Evolutionary conservation across 1,140 invertebrate genomes (phyloP), one percentile per base, ranked within the genome.

Genomic region (Hycleus cichorii): DNA sequence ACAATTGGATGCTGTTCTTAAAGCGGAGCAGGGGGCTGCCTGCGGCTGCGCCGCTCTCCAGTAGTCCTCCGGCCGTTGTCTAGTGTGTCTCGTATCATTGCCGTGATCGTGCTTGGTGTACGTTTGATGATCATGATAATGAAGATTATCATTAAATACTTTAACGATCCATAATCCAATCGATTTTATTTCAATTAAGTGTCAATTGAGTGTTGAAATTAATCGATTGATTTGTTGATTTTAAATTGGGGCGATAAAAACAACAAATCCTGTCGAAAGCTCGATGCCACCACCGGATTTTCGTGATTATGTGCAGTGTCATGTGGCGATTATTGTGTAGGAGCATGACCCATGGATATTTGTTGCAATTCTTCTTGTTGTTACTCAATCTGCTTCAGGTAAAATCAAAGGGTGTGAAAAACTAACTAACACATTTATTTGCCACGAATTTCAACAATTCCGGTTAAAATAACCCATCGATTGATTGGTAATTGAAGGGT

Each of bases 321-420:
- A 70, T 76, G 73, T 76, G 75, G 75, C 69, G 74, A 64, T 70
- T 76, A 62, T 70, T 76, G 66, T 72, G 73, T 69, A 73, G 73
- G 67, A 75, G 73, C 72, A 75, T 76, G 74, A 74, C 75, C 64
- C 73, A 76, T 70, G 75, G 75, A 75, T 75, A 75, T 69, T 75
- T 75, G 64, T 66, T 76, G 65, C 72, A 75, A 65, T 72, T 74
- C 60, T 75, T 75, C 63, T 66, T 76, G 39, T 60, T 76, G 58
- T 69, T 76, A 53, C 66, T 76, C 49, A 71, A 68, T 53, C 66
- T 75, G 48, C 70, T 76, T 43, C 75, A 76, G 75, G 75, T 76
- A 68, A 67, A 42, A 7, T 10, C 40, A 11, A 11, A n/a, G 40
- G 32, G 32, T 32, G 32, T 32, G 32, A 32, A 32, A 32, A 32